A percentile compares a stretch with the other conserved stretches of the same genome.
Conservation (phyloP, 2,113 vertebrate genomes). For the Pyrgilauda ruficollis region DNA sequence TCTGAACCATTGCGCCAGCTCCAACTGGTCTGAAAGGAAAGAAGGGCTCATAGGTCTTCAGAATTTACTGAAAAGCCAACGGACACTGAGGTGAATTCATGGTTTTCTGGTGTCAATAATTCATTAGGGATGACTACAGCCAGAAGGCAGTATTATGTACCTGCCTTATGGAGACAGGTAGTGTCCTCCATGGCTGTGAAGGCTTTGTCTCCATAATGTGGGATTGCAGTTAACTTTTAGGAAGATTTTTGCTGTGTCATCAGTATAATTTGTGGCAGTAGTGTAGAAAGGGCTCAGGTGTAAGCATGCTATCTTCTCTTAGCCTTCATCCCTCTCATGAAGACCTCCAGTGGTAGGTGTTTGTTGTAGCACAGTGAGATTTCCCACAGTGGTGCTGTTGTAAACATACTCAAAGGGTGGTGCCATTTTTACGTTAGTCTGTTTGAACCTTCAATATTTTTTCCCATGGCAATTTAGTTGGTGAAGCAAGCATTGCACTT, state of each 20-base stretch:
- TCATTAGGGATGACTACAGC: neutral
- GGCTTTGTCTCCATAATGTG: neutral
- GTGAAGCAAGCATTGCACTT: neutral
- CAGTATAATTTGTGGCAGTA: neutral
- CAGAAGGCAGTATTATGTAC: neutral
- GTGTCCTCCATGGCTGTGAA: neutral
- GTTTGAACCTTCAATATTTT: neutral
- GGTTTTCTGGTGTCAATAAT: neutral
- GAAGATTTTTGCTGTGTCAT: neutral
- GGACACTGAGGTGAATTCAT: slow-evolving; percentile 86
- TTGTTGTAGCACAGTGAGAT: neutral
- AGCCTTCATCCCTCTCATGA: neutral
- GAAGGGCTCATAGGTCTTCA: slow-evolving; percentile 95
- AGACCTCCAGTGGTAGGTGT: neutral
- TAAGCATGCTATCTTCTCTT: neutral
- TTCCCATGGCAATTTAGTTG: neutral
- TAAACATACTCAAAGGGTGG: neutral
- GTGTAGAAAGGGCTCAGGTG: neutral
- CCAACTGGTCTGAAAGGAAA: slow-evolving; percentile 98
- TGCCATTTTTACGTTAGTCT: neutral
- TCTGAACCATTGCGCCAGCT: slow-evolving; percentile 96
- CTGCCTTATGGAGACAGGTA: neutral
- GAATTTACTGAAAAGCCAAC: slow-evolving; percentile 95
- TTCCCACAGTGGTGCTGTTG: neutral
- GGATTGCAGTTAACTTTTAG: neutral